These are phyloP conservation scores for Caranx ignobilis DNA, from an alignment of 2,113 vertebrate genomes.

Conservation along the genomic window DNA sequence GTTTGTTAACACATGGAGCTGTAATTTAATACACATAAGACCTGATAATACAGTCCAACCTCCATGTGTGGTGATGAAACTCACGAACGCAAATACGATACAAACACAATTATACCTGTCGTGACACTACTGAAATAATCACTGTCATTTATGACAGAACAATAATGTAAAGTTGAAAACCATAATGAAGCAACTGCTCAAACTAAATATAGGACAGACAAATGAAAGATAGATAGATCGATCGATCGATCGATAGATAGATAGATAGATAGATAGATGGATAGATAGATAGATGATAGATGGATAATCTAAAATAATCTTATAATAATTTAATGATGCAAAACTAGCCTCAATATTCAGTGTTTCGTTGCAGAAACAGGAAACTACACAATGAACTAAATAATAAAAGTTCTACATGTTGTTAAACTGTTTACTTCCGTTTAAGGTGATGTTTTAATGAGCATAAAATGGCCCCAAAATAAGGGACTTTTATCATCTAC, in stretches of 20 bases:
- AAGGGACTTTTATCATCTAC: background rate
- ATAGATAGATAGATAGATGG: background rate
- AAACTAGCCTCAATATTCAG: background rate
- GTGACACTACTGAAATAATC: background rate
- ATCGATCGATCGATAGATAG: background rate
- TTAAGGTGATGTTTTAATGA: background rate
- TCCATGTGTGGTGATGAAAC: background rate
- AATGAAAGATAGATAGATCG: background rate
- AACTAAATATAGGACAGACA: background rate
- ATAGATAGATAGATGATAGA: background rate
- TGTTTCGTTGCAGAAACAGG: background rate
- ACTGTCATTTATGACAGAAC: background rate
- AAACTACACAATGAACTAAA: background rate
- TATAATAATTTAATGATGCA: background rate
- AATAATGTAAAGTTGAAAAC: background rate
- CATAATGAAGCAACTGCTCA: background rate
- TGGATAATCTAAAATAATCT: background rate
- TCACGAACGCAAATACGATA: background rate
- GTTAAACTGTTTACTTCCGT: background rate
- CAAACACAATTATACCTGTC: background rate
- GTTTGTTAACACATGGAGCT: constrained; percentile 15
- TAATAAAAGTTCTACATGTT: background rate
- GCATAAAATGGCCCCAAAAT: background rate
- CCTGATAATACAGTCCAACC: background rate
- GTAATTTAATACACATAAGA: constrained; percentile 2